These are phyloP conservation scores for Tautogolabrus adspersus DNA, from an alignment of 2,113 vertebrate species.

Conservation along the genomic window DNA sequence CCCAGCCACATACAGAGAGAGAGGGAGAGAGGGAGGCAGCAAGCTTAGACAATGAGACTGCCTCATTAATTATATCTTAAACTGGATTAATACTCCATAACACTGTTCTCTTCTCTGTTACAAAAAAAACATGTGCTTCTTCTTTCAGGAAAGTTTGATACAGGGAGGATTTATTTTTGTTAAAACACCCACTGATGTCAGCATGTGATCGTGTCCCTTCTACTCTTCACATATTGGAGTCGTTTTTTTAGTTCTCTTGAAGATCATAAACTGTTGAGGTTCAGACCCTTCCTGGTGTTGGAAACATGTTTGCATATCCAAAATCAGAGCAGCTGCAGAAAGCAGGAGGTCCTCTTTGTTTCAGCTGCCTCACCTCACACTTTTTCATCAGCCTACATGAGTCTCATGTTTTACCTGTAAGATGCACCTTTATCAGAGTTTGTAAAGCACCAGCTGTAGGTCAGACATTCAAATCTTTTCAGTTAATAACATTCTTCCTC, in stretches of 20 bases:
- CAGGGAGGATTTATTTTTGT: background rate
- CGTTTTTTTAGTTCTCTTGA: background rate
- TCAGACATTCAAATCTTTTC: no score
- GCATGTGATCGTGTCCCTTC: background rate
- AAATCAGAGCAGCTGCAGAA: no score
- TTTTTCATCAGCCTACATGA: no score
- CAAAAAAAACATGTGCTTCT: background rate
- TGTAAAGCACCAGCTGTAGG: no score
- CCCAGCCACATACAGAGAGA: constrained; percentile 54
- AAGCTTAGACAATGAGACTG: constrained; percentile 40
- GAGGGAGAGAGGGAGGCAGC: constrained; percentile 29
- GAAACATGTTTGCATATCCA: background rate
- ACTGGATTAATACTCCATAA: constrained; percentile 51
- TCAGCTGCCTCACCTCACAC: no score
- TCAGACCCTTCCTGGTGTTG: no score
- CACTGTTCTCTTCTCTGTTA: constrained; percentile 25
- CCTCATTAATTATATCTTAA: constrained; percentile 69
- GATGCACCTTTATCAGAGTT: no score
- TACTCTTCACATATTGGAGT: constrained; percentile 3
- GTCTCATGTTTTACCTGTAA: no score
- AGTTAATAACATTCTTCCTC: no score
- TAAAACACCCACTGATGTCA: constrained; percentile 11
- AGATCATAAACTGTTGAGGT: no score
- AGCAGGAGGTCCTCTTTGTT: no score
- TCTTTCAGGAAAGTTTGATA: constrained; percentile 14